phyloP scores from a whole-genome alignment of 2,888 invertebrate species.

The Apoderus coryli region DNA sequence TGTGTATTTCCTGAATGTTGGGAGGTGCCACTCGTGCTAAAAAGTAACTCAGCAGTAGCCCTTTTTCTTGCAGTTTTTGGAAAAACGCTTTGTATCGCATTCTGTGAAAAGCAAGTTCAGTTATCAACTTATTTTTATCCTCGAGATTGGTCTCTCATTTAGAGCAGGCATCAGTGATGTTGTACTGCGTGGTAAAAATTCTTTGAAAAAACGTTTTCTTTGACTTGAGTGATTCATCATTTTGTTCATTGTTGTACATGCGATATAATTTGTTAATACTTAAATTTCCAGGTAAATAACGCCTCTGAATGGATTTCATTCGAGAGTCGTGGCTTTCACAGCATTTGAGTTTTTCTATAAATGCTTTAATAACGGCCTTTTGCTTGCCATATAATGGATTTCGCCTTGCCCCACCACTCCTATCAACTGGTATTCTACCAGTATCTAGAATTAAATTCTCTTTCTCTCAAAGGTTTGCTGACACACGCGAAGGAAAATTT shows the following conservation, averaged over 20 bases:
- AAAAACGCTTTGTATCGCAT: constrained; percentile 6
- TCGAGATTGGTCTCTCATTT: neutral
- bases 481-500: constrained; percentile 1
- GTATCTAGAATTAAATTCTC: constrained; percentile 4
- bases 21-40: constrained; percentile 1
- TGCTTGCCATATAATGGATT: constrained; percentile 1
- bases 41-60: constrained; percentile 4
- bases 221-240: constrained; percentile 2
- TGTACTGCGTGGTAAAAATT: constrained; percentile 4
- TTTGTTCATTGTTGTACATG: constrained; percentile 6
- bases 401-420: constrained; percentile 5
- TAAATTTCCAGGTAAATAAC: constrained; percentile 7
- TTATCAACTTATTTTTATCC: neutral
- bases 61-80: constrained; percentile 4
- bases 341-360: constrained; percentile 8
- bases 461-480: constrained; percentile 5
- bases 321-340: constrained; percentile 7
- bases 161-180: constrained; percentile 5
- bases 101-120: constrained; percentile 2
- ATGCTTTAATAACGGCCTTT: constrained; percentile 7
- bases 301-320: constrained; percentile 5
- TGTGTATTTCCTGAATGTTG: constrained; percentile 2
- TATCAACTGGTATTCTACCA: constrained; percentile 4
- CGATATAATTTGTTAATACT: constrained; percentile 8
- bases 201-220: constrained; percentile 6